Conservation (phyloP, 2,888 invertebrate species). For the Luffia ferchaultella region DNA sequence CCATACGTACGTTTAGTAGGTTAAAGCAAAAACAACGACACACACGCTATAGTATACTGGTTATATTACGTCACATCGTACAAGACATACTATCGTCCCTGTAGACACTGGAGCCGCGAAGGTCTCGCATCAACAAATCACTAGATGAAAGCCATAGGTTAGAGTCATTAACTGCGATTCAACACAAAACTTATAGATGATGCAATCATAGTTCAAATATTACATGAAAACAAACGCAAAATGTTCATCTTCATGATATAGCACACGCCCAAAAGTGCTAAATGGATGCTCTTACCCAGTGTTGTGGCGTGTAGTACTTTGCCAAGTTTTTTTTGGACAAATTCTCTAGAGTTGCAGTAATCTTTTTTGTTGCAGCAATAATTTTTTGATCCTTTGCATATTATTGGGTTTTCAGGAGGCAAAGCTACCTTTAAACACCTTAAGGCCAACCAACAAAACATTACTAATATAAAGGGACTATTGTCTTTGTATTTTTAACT, state of each 20-base stretch:
- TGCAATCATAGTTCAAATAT: constrained; percentile 51
- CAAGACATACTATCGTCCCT: constrained; percentile 40
- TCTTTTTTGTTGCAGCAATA: constrained; percentile 55
- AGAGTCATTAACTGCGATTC: constrained; percentile 52
- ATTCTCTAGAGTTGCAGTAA: constrained; percentile 52
- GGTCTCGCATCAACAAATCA: constrained; percentile 24
- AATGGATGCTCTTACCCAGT: constrained; percentile 37
- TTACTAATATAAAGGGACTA: not conserved
- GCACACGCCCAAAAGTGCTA: constrained; percentile 42
- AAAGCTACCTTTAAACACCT: constrained; percentile 67
- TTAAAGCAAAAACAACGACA: constrained; percentile 65
- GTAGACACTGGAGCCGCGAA: constrained; percentile 16
- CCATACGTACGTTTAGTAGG: constrained; percentile 66
- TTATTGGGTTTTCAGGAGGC: constrained; percentile 59
- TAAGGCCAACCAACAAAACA: constrained; percentile 35
- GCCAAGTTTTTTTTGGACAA: constrained; percentile 36
- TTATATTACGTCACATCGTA: constrained; percentile 55
- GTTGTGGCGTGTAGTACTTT: constrained; percentile 33
- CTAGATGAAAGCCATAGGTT: constrained; percentile 60
- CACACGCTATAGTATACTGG: constrained; percentile 56
- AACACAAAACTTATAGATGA: constrained; percentile 57
- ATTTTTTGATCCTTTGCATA: constrained; percentile 42
- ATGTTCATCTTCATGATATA: constrained; percentile 41
- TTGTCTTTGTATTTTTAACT: too few species aligned
- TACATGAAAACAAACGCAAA: constrained; percentile 58